Base-by-base conservation (phyloP, 2,113 vertebrate genomes). In the Peromyscus polionotus region DNA sequence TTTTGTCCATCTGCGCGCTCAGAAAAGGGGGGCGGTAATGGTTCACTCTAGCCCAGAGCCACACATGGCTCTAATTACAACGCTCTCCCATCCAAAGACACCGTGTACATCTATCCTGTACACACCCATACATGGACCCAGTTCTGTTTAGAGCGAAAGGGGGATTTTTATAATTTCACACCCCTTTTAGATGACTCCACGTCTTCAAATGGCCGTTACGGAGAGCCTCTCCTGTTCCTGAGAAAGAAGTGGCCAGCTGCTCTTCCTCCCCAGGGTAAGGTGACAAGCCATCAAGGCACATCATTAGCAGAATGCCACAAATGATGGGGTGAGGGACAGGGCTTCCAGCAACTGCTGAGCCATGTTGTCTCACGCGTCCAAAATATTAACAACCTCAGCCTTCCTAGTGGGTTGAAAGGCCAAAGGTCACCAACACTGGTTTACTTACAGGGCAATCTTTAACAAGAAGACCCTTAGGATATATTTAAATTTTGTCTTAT, bases 171-270 rank as follows among this genome's bases (percentile, higher is more conserved):
- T 81, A 39, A 92, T 72, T 73, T 39, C 88, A 70, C 68, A 7
- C 33, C 61, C 28, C 81, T 84, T 87, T 83, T 91, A 85, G 93
- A 54, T 95, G 67, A 94, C 4, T 61, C 86, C 8, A 65, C 7
- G 7, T 87, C 91, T 94, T 93, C 87, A 86, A 33, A 2, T 4
- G 67, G 90, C 12, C 48, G 3, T 84, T 87, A 79, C 33, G 65
- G 77, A 93, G 77, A 48, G 48, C 22, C 85, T 65, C 26, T 70
- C 93, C 24, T 61, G 16, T 33, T 75, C 28, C 88, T 45, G 61
- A 94, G 96, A 90, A 92, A 86, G 93, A 42, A 86, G 86, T 51
- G 76, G 22, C 79, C 97, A 92, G 93, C 94, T 97, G 95, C 2
- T 17, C 72, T 81, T 59, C 45, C 54, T 97, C 95, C 92, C 92